Percentiles rank a stretch among this genome's conserved stretches.
phyloP scores from a whole-genome alignment of 2,113 vertebrate species.

The Hyla sarda region DNA sequence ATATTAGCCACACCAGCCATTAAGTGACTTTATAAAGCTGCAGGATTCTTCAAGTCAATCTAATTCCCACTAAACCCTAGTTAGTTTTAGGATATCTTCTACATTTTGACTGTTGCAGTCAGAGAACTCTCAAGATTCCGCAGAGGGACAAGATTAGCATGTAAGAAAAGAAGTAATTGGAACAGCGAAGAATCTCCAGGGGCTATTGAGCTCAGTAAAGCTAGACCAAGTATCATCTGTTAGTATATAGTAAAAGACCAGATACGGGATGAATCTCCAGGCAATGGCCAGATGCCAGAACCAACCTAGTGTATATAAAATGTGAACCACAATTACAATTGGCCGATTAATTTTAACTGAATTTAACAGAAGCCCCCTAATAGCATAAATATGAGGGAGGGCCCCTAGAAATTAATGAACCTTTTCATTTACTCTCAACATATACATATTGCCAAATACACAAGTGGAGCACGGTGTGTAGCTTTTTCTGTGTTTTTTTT shows the following conservation, averaged over 20 bases:
- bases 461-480: no score
- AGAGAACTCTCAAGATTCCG: constrained; percentile 12
- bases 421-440: not conserved
- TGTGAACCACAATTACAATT: not conserved
- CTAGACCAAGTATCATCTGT: constrained; percentile 33
- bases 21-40: not conserved
- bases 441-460: no score
- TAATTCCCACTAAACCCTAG: not conserved
- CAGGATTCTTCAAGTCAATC: not conserved
- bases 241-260: not conserved
- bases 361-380: not conserved
- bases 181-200: constrained; percentile 12
- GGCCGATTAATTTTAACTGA: not conserved
- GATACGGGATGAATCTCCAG: constrained; percentile 16
- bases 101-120: constrained; percentile 1
- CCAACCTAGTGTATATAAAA: constrained; percentile 23
- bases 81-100: not conserved
- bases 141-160: constrained; percentile 31
- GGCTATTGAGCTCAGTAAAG: constrained; percentile 24
- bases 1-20: not conserved
- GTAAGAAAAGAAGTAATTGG: constrained; percentile 47
- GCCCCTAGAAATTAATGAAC: not conserved
- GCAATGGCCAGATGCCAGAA: not conserved
- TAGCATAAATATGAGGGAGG: not conserved
- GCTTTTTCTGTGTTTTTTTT: no score